Conservation (phyloP, 2,113 vertebrate species). For the Nanger granti region DNA sequence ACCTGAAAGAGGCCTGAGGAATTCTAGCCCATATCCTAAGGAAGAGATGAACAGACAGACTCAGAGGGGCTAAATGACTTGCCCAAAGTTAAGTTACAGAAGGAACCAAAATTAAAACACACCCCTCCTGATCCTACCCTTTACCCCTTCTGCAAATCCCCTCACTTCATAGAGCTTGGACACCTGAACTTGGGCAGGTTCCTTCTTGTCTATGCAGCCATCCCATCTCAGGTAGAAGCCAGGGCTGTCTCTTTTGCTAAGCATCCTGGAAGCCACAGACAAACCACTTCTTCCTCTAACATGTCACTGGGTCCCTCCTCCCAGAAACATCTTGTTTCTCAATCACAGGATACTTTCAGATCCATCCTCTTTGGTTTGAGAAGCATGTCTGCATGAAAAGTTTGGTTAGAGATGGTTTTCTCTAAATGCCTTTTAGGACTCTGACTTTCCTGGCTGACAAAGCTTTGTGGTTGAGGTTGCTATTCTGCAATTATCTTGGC, state of each 20-base stretch:
- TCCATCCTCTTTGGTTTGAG: slow-evolving; percentile 18
- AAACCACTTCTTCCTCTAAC: slow-evolving; percentile 11
- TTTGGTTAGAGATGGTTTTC: slow-evolving; percentile 32
- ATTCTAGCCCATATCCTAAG: background rate
- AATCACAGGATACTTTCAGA: slow-evolving; percentile 28
- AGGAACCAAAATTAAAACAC: background rate
- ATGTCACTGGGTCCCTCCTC: background rate
- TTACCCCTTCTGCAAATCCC: background rate
- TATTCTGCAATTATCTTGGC: background rate
- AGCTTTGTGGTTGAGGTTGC: background rate
- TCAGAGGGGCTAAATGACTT: background rate
- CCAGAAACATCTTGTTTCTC: slow-evolving; percentile 25
- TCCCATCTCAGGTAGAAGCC: background rate
- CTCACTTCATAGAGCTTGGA: too few relatives aligned
- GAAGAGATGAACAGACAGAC: background rate
- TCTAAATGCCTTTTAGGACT: slow-evolving; percentile 28
- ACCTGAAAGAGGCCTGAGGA: background rate
- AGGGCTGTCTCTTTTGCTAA: background rate
- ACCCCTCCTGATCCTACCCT: background rate
- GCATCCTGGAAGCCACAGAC: slow-evolving; percentile 20
- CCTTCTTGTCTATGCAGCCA: background rate
- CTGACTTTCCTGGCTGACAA: slow-evolving; percentile 7
- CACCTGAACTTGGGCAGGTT: background rate
- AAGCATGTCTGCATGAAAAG: background rate
- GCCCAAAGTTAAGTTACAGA: background rate